Evolutionary conservation across 2,113 vertebrate species (phyloP), one percentile per base, ranked within the genome.

Genomic region (Tapirus terrestris): DNA sequence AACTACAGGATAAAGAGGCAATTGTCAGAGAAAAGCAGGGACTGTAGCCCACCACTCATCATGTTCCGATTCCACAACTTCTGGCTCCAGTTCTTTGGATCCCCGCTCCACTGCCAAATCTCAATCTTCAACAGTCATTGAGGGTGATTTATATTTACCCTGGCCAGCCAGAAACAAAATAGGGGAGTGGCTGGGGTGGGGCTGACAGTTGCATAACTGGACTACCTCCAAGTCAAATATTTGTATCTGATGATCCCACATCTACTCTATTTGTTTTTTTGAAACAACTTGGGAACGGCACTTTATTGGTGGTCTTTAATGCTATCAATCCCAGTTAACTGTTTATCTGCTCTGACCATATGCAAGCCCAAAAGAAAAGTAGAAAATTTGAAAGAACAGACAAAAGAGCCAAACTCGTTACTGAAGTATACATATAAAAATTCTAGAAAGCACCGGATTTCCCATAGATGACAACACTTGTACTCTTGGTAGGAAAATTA

Each of bases 401-500:
- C 0, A 0, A 48, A 80, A 76, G 36, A 79, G 61, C 70, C 60
- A 60, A 12, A 16, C 86, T 91, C 67, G n/a, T 33, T 70, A 73
- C 68, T 77, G 61, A 93, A 56, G 20, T 56, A 73, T 4, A 21
- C 21, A 93, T 14, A 61, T 13, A 93, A 72, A 84, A 94, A 80
- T 80, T 91, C 86, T 70, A 91, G 72, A 75, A 89, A 79, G 77
- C 79, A 85, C 43, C 39, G 48, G 25, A 94, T 92, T 94, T 80
- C 39, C 91, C 82, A 68, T 1, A 48, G 11, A 82, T 60, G 31
- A 81, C 29, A 91, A 93, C 68, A 88, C 2, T 68, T 53, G 6
- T 61, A 91, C 36, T 70, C 75, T 61, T n/a, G 31, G 4, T 77
- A 27, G 61, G 29, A 45, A 94, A 84, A 80, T 85, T 14, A 79